Evolutionary conservation across 2,113 vertebrate species (phyloP), one percentile per base, ranked within the genome.

Genomic region (Myotis yumanensis): DNA sequence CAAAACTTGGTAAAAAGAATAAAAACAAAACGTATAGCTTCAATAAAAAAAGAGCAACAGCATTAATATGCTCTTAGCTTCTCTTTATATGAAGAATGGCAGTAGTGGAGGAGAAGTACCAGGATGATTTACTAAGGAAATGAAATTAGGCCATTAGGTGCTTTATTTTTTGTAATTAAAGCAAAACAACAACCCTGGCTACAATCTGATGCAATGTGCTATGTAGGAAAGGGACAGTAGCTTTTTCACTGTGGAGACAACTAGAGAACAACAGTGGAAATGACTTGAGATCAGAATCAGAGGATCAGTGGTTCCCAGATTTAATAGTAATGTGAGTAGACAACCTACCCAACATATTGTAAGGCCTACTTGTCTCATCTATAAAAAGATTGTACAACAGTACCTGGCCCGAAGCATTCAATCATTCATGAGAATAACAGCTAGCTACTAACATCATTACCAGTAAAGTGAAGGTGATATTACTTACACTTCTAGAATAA

Each of bases 91-190:
- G 22, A 93, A 85, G 30, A 16, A 64, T 17, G 54, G 10, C n/a
- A 84, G 32, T 84, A 30, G 14, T 57, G 0, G 17, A 25, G 35
- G 3, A 22, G 7, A 91, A 46, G 9, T 54, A 72, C 8, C 73
- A 54, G 32, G 28, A 91, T 54, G 43, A 80, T 54, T 88, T 92
- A 79, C 62, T 48, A 93, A 81, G 12, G 17, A 89, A 83, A 93
- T 35, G 5, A 85, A 95, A 90, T 46, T 81, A 86, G 1, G 40
- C 17, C 30, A 73, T 37, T 48, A 46, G 1, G 2, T 82, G 30
- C 22, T 86, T 79, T 86, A 46, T 40, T 37, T 80, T 54, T 75
- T 30, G 22, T 6, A 76, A 82, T 68, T 75, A 79, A 6, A 79
- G 57, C 11, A 80, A 88, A 71, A 17, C 35, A 71, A 30, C 11